Evolutionary conservation across 2,797 vertebrate species (phyloP).

Genomic region (Hippopotamyrus pictus): DNA sequence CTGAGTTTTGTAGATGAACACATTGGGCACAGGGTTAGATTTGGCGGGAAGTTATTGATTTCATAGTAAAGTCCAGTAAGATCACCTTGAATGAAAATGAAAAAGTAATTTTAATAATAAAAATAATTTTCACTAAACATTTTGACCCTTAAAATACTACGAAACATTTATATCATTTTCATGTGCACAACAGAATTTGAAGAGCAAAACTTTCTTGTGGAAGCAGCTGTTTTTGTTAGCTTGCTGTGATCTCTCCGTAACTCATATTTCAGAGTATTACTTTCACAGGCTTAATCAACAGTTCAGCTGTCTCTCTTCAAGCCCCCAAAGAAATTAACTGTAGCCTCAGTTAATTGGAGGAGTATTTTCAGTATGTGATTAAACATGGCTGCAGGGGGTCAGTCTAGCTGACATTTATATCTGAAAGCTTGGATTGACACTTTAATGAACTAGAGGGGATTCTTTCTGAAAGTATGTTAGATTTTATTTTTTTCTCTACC

Average conservation of each 20-base stretch:
- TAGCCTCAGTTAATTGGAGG: conserved; percentile 1
- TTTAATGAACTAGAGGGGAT: not conserved
- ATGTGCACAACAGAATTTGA: not conserved
- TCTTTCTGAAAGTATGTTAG: not conserved
- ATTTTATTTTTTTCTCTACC: not conserved
- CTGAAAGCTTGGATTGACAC: not conserved
- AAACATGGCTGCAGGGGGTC: not conserved
- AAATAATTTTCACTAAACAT: not conserved
- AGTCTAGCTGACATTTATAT: not conserved
- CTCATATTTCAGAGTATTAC: not conserved
- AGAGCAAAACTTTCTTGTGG: not conserved
- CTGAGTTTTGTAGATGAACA: not conserved
- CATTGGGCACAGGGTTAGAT: not conserved
- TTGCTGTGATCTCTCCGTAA: not conserved
- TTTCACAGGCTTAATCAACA: not conserved
- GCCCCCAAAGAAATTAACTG: not conserved
- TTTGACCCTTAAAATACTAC: not conserved
- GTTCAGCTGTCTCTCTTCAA: not conserved
- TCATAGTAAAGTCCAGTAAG: not conserved
- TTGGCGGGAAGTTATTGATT: not conserved
- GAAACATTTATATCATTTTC: not conserved
- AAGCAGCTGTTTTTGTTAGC: not conserved
- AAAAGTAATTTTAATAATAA: not conserved
- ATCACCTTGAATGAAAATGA: not conserved
- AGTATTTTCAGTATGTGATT: conserved; percentile 1